Conservation (phyloP, 2,888 invertebrate genomes). For the Cryptocephalus primarius region DNA sequence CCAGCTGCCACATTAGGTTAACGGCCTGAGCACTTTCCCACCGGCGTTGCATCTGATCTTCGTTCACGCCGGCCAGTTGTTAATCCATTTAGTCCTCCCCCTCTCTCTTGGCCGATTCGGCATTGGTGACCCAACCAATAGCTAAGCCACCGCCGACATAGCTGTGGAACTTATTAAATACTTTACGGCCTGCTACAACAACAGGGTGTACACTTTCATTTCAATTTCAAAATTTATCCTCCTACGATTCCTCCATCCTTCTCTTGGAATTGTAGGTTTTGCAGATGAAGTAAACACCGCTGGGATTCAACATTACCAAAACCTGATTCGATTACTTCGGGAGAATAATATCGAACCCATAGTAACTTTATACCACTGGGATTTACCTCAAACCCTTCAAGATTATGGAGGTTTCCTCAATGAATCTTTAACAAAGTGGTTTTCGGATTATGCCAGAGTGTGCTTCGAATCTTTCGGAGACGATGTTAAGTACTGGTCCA, state of each 20-base stretch:
- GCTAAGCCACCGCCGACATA: background rate
- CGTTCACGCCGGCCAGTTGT: too few species aligned
- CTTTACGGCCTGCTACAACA: too few species aligned
- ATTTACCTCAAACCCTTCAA: constrained; percentile 42
- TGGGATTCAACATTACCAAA: constrained; percentile 18
- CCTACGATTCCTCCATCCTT: too few species aligned
- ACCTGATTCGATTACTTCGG: constrained; percentile 29
- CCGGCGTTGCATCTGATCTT: too few species aligned
- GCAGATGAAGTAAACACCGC: constrained; percentile 38
- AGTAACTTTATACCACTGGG: constrained; percentile 45
- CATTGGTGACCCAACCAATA: too few species aligned
- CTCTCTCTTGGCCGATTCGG: too few species aligned
- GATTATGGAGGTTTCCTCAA: constrained; percentile 38
- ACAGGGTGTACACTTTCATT: too few species aligned
- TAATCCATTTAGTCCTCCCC: too few species aligned
- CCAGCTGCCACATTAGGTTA: too few species aligned
- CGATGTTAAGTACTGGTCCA: constrained; percentile 38
- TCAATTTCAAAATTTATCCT: too few species aligned
- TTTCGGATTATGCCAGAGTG: constrained; percentile 43
- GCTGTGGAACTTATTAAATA: too few species aligned
- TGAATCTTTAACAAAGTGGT: constrained; percentile 42
- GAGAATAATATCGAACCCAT: constrained; percentile 43
- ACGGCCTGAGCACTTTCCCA: too few species aligned
- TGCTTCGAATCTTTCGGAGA: constrained; percentile 24
- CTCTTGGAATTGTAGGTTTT: constrained; percentile 35